Evolutionary conservation across 2,797 vertebrate species (phyloP).

Genomic region (Chlorospingus flavigularis): DNA sequence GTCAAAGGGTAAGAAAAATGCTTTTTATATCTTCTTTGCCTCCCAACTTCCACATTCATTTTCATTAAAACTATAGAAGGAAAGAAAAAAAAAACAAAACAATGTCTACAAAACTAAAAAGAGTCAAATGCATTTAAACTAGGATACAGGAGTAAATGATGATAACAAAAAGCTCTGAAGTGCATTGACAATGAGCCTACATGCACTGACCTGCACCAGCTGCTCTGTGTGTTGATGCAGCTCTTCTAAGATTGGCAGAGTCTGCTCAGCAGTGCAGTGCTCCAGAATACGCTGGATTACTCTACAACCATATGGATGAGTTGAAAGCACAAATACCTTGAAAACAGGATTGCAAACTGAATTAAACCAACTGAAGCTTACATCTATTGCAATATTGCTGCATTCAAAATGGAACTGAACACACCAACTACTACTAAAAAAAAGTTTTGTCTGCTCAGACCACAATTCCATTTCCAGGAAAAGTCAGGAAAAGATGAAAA

Average conservation of each 20-base stretch:
- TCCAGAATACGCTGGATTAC: conserved; percentile 98
- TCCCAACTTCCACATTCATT: conserved; percentile 49
- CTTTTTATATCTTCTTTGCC: conserved; percentile 46
- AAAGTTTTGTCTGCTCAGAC: background rate
- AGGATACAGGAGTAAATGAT: background rate
- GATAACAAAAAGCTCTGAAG: background rate
- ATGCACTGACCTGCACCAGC: conserved; percentile 87
- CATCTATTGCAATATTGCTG: background rate
- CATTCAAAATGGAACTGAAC: background rate
- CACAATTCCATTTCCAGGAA: background rate
- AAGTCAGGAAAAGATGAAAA: background rate
- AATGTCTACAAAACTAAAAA: background rate
- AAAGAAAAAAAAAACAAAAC: conserved; percentile 9
- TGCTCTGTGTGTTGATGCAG: conserved; percentile 97
- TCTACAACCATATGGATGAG: conserved; percentile 96
- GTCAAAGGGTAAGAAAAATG: background rate
- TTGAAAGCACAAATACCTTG: conserved; percentile 96
- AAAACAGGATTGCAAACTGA: conserved; percentile 28
- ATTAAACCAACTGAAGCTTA: background rate
- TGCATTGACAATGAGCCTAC: background rate
- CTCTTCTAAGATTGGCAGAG: conserved; percentile 92
- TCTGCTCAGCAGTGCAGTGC: conserved; percentile 97
- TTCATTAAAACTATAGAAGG: conserved; percentile 46
- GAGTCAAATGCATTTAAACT: background rate
- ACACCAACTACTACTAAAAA: background rate